Percentiles rank a stretch among this genome's conserved stretches.
phyloP scores from a whole-genome alignment of 2,797 vertebrate species.

The Hydrophis major region DNA sequence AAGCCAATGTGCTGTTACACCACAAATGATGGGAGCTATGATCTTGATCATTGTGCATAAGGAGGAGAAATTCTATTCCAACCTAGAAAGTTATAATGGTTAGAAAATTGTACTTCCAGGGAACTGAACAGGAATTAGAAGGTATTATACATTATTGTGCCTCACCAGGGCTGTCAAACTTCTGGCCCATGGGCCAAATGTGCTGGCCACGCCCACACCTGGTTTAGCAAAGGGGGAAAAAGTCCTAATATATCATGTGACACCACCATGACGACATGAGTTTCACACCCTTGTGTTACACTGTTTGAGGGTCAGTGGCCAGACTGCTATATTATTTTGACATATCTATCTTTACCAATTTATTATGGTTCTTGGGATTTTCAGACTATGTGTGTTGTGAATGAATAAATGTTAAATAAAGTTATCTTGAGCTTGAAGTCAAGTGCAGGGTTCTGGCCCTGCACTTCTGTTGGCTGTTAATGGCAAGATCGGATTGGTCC shows the following conservation, averaged over 20 bases:
- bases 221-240: too few species aligned
- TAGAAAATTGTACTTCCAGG: not conserved
- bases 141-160: not conserved
- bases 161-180: too few species aligned
- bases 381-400: not conserved
- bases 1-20: not conserved
- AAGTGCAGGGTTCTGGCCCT: too few species aligned
- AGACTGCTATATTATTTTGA: not conserved
- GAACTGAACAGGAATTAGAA: not conserved
- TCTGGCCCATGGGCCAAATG: too few species aligned
- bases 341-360: not conserved
- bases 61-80: not conserved
- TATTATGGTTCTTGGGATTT: not conserved
- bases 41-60: not conserved
- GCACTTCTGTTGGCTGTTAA: too few species aligned
- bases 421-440: too few species aligned
- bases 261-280: too few species aligned
- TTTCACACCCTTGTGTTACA: not conserved
- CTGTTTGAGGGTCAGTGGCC: not conserved
- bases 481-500: too few species aligned
- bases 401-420: too few species aligned
- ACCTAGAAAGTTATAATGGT: not conserved
- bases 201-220: too few species aligned
- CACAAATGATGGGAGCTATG: not conserved
- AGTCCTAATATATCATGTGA: too few species aligned